Base-by-base conservation (phyloP, 2,113 vertebrate genomes). In the Pterocles burchelli region DNA sequence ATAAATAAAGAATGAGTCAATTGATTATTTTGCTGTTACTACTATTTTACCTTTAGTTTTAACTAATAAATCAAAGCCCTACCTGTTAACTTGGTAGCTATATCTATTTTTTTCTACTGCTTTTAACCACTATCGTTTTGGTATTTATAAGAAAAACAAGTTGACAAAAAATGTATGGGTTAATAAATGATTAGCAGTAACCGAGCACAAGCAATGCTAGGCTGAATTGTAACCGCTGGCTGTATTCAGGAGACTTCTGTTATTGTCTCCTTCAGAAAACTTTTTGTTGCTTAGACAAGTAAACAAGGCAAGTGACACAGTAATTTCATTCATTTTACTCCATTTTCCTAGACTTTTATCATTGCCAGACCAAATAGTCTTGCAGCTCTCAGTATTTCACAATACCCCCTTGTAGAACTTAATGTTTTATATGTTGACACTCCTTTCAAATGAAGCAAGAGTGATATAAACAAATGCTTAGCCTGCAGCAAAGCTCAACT, bases 401-500 rank as follows among this genome's bases (percentile, higher is more conserved):
- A 65, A 46, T 49, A 46, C 11, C 2, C 10, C 10, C 7, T 28
- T 58, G 59, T 28, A 75, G 26, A 52, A 61, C n/a, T 58, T 17
- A 6, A 31, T 75, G 38, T n/a, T 67, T 87, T 87, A 67, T 77
- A 74, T 20, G 7, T 19, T 84, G 78, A 87, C 51, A 65, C 29
- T 89, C 15, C 22, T 89, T 86, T 86, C 70, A 89, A 90, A 90
- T 55, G 20, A 85, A 93, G 38, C 24, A 73, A 54, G 38, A 85
- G 19, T 68, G 59, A 57, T 36, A 71, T 26, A 88, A 92, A 90
- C 61, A 93, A 94, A 95, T 66, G 59, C 29, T 85, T 88, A 66
- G 49, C 85, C 68, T 86, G 61, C 67, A 82, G 93, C 49, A 89
- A 91, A 94, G 36, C 70, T 93, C 45, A 70, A 10, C 18, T 41